These are phyloP conservation scores for Monopterus albus DNA, from an alignment of 2,113 vertebrate species.

Conservation along the genomic window DNA sequence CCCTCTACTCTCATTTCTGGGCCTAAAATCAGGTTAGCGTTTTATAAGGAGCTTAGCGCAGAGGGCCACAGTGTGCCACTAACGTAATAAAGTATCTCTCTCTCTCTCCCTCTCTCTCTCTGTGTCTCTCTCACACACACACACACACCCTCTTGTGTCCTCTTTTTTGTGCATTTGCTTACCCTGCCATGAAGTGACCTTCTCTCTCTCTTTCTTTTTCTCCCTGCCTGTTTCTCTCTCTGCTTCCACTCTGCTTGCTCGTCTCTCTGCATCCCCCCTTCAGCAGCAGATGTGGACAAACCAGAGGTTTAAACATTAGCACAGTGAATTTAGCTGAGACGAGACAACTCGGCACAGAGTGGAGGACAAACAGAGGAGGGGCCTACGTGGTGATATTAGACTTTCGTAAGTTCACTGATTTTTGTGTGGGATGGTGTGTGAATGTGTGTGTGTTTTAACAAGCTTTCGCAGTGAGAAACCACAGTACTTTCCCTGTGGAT, in stretches of 20 bases:
- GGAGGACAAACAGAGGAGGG: slow-evolving; percentile 38
- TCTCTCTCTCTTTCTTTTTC: slow-evolving; percentile 40
- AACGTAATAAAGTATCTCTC: slow-evolving; percentile 77
- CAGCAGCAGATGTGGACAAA: slow-evolving; percentile 60
- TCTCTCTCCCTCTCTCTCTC: slow-evolving; percentile 33
- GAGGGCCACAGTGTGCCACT: slow-evolving; percentile 78
- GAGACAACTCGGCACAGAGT: slow-evolving; percentile 16
- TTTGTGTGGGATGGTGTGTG: not conserved
- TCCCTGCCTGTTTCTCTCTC: slow-evolving; percentile 31
- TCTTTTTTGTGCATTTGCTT: slow-evolving; percentile 69
- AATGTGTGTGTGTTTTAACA: slow-evolving; percentile 6
- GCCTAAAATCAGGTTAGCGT: slow-evolving; percentile 83
- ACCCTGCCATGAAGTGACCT: slow-evolving; percentile 69
- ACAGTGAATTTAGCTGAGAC: slow-evolving; percentile 37
- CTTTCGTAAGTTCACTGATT: slow-evolving; percentile 35
- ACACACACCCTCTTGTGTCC: slow-evolving; percentile 69
- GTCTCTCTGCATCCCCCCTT: slow-evolving; percentile 45
- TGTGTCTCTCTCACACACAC: too few species aligned
- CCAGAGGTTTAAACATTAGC: slow-evolving; percentile 59
- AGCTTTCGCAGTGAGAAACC: not conserved
- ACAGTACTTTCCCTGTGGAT: not conserved
- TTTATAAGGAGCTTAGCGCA: slow-evolving; percentile 84
- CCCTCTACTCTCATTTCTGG: slow-evolving; percentile 78
- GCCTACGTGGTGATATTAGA: slow-evolving; percentile 12
- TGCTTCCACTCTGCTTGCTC: slow-evolving; percentile 34